Percentiles rank a stretch among this genome's conserved stretches.
These are phyloP conservation scores for Ricordea florida DNA, from an alignment of 92 coral and sea anemone species.

Conservation along the genomic window DNA sequence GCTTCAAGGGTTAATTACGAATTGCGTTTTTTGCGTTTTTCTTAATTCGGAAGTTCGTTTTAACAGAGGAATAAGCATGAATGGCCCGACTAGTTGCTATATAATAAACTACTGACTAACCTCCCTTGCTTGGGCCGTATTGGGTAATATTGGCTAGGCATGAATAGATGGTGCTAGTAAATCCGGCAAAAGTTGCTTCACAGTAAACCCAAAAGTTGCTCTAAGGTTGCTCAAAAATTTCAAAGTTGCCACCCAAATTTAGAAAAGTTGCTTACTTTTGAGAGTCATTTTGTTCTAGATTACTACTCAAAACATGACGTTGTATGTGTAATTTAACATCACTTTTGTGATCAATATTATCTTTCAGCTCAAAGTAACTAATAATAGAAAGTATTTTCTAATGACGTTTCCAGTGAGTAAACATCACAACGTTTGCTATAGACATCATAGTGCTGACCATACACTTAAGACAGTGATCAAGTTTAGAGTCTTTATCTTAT, in stretches of 20 bases:
- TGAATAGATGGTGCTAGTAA: not conserved
- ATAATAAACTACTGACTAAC: no score
- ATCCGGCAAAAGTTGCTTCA: not conserved
- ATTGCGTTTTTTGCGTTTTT: no score
- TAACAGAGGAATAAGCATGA: no score
- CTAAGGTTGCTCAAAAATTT: no score
- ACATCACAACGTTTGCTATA: slow-evolving; percentile 35
- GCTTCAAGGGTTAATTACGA: no score
- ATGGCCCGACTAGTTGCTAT: no score
- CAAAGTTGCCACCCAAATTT: no score
- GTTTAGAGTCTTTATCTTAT: slow-evolving; percentile 43
- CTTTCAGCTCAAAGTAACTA: not conserved
- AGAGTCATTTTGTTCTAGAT: not conserved
- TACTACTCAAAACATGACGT: not conserved
- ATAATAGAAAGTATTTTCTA: not conserved
- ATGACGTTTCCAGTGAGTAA: no score
- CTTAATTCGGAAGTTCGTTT: no score
- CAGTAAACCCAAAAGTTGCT: not conserved
- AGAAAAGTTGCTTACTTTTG: not conserved
- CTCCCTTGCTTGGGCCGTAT: no score
- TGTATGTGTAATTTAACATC: not conserved
- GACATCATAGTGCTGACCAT: slow-evolving; percentile 25
- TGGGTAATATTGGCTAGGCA: not conserved
- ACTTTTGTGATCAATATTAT: not conserved
- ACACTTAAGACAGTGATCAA: slow-evolving; percentile 54